Evolutionary conservation across 2,113 vertebrate genomes (phyloP), one percentile per base, ranked within the genome.

Genomic region (Crotalus helleri): DNA sequence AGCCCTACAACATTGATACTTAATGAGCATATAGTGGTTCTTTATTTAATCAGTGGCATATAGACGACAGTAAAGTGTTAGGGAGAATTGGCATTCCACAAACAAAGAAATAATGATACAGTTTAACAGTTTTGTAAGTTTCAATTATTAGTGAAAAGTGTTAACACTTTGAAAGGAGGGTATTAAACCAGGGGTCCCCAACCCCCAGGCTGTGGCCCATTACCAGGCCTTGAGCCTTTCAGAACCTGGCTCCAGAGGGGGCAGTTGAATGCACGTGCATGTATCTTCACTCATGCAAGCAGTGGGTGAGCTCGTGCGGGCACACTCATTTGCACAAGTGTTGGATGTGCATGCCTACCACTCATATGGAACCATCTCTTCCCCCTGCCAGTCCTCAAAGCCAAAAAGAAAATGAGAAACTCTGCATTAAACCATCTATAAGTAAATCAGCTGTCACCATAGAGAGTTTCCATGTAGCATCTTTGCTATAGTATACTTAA

Each of bases 191-290:
- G 29, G 12, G 12, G n/a, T 33, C 12, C 12, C 4, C 29, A 64
- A 64, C 4, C 26, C 11, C 26, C 0, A 2, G 29, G 11, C 12
- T 0, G 0, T n/a, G 64, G 29, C 29, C 29, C 26, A n/a, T 5
- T 69, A 69, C 12, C 1, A 4, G 4, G 12, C 61, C 61, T 5
- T 69, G 61, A 69, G 29, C 29, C 4, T n/a, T 69, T n/a, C 61
- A 69, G 61, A n/a, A 69, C n/a, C n/a, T 1, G 29, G 4, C 29
- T 5, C 5, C 0, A 3, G 64, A 69, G 29, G 29, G 29, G 29
- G 12, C 12, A n/a, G 29, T 12, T 69, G 12, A 69, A 29, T 0
- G 12, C 64, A 69, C 1, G 0, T 69, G n/a, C 4, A 0, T n/a
- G 61, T 29, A 69, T 69, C 24, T 29, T 69, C 12, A n/a, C 29